A percentile compares a stretch with the other conserved stretches of the same genome.
Evolutionary conservation across 2,113 vertebrate species (phyloP).

Genomic region (Eleginops maclovinus): DNA sequence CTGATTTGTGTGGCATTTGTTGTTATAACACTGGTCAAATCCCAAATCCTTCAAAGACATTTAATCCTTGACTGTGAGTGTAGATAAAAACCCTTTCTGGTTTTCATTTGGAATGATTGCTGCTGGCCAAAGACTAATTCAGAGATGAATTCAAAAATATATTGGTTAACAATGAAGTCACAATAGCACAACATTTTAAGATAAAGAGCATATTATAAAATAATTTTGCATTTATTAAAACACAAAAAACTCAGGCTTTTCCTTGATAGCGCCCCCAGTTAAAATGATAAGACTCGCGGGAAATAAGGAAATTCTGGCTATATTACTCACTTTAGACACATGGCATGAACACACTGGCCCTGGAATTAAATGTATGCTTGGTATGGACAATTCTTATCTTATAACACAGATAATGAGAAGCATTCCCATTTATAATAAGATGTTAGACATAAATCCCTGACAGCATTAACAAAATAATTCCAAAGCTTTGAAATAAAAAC

Average conservation of each 20-base stretch:
- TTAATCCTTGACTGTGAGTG: conserved; percentile 8
- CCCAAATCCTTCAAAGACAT: conserved; percentile 32
- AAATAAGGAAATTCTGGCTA: no score
- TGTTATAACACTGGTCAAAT: conserved; percentile 41
- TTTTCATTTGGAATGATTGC: neutral
- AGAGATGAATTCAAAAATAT: no score
- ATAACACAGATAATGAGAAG: no score
- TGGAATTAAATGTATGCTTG: no score
- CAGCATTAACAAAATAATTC: neutral
- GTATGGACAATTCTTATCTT: no score
- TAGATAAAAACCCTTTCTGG: neutral
- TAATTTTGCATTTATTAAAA: no score
- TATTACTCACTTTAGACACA: no score
- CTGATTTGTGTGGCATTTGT: conserved; percentile 56
- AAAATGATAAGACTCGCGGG: no score
- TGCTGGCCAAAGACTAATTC: neutral
- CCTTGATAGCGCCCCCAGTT: no score
- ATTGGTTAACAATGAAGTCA: neutral
- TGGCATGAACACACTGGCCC: no score
- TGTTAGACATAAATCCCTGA: neutral
- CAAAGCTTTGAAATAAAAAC: neutral
- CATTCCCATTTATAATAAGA: no score
- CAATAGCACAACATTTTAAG: neutral
- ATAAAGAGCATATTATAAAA: neutral
- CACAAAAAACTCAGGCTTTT: no score